phyloP scores from a whole-genome alignment of 2,888 invertebrate species.

The Dynastes grantii region DNA sequence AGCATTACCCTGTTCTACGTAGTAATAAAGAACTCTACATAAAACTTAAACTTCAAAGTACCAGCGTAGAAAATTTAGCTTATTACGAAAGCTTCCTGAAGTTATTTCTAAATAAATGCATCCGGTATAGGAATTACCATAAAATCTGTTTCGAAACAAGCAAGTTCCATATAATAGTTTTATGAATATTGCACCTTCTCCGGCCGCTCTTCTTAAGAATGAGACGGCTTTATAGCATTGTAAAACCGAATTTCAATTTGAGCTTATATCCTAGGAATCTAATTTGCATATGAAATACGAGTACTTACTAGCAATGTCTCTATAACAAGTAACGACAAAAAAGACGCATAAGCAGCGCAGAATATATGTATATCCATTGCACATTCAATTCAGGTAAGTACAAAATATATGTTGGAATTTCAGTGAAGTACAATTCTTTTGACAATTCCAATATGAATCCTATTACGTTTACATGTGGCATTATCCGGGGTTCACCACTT shows the following conservation, averaged over 20 bases:
- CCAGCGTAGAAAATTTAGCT: too few relatives aligned
- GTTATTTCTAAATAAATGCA: too few relatives aligned
- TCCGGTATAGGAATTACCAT: background rate
- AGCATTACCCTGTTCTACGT: too few relatives aligned
- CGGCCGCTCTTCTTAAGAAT: background rate
- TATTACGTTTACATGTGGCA: background rate
- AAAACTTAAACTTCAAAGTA: too few relatives aligned
- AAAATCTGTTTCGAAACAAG: conserved; percentile 16
- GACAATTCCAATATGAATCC: background rate
- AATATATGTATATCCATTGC: background rate
- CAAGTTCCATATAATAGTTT: background rate
- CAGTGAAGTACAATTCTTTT: background rate
- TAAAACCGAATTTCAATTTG: conserved; percentile 29
- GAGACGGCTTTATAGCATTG: conserved; percentile 17
- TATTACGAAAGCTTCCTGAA: too few relatives aligned
- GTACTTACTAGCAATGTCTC: background rate
- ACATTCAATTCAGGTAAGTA: background rate
- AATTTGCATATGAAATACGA: conserved; percentile 14
- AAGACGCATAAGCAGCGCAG: background rate
- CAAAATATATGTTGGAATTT: background rate
- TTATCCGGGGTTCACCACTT: background rate
- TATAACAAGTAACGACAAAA: background rate
- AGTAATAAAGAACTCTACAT: too few relatives aligned
- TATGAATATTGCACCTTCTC: conserved; percentile 1
- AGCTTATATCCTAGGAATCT: background rate